Evolutionary conservation across 2,797 vertebrate genomes (phyloP).

Genomic region (Pipistrellus nathusii): DNA sequence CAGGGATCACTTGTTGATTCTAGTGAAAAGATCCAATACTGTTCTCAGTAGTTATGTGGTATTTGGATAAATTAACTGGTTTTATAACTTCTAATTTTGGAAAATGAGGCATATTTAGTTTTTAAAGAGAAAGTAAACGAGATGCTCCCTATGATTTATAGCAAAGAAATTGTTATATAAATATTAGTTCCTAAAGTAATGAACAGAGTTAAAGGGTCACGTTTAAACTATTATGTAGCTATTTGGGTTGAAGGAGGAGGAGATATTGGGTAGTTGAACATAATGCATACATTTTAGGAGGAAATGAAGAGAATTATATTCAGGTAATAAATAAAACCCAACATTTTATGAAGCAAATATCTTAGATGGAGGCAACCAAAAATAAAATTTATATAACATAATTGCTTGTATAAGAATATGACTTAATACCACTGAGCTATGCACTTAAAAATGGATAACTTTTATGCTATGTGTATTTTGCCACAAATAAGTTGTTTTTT

Average conservation of each 20-base stretch:
- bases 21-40: constrained; percentile 64
- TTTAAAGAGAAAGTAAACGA: neutral
- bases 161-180: neutral
- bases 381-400: neutral
- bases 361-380: neutral
- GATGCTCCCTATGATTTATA: neutral
- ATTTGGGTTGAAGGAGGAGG: neutral
- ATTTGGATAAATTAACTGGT: constrained; percentile 54
- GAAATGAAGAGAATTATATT: neutral
- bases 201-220: neutral
- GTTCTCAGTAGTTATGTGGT: neutral
- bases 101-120: constrained; percentile 72
- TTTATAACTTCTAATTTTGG: constrained; percentile 65
- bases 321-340: neutral
- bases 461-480: neutral
- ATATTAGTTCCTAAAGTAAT: neutral
- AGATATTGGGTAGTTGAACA: neutral
- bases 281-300: neutral
- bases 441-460: neutral
- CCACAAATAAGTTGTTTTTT: neutral
- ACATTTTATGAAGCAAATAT: neutral
- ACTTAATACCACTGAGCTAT: neutral
- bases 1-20: constrained; percentile 32
- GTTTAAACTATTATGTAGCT: neutral
- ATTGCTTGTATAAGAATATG: neutral